A percentile compares a stretch with the other conserved stretches of the same genome.
phyloP scores from a whole-genome alignment of 1,140 invertebrate species.

The Theocolax elegans region DNA sequence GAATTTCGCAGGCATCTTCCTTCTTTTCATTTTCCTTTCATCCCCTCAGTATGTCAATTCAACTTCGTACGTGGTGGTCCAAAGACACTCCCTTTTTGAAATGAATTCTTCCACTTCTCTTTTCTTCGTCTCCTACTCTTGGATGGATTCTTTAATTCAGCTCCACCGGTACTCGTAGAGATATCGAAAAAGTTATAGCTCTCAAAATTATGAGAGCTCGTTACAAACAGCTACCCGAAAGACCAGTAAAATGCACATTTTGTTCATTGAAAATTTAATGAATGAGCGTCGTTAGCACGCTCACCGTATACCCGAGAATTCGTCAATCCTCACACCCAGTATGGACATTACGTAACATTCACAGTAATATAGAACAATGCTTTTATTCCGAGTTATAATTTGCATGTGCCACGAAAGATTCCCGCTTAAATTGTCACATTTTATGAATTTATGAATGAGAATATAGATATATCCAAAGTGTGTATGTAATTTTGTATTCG shows the following conservation, averaged over 20 bases:
- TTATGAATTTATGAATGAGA: neutral
- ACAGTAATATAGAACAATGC: too few relatives aligned
- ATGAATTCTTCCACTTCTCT: neutral
- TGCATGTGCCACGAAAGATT: neutral
- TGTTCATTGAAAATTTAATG: neutral
- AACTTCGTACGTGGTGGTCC: neutral
- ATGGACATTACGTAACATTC: too few relatives aligned
- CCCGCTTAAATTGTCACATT: neutral
- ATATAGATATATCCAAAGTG: neutral
- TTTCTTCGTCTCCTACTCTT: neutral
- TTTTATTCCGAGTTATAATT: neutral
- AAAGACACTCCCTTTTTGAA: neutral
- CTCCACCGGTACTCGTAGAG: neutral
- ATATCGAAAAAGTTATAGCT: too few relatives aligned
- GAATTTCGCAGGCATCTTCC: slow-evolving; percentile 3
- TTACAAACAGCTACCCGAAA: too few relatives aligned
- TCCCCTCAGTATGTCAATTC: neutral
- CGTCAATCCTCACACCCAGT: neutral
- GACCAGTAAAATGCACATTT: too few relatives aligned
- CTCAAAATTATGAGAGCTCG: too few relatives aligned
- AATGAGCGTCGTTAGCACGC: neutral
- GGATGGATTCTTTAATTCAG: neutral
- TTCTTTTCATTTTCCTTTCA: slow-evolving; percentile 7
- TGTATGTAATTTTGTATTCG: neutral
- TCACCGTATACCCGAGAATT: neutral